These are phyloP conservation scores for Troglohyphantes excavatus DNA, from an alignment of 2,888 invertebrate species.

Conservation along the genomic window DNA sequence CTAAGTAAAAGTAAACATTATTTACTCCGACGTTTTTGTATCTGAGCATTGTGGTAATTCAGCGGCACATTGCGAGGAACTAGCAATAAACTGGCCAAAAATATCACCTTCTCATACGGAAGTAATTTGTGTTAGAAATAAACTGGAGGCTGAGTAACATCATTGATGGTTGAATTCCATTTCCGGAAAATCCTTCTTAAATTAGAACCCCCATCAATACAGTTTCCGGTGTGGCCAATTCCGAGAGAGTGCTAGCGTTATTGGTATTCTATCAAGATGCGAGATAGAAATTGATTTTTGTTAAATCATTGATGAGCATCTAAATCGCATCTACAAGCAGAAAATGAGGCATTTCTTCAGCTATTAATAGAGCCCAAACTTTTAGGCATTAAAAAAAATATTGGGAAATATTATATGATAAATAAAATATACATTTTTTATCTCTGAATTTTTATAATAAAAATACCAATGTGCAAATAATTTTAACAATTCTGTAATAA, in stretches of 20 bases:
- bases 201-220: background rate
- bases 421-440: too few species aligned
- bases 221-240: background rate
- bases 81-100: background rate
- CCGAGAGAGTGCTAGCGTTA: background rate
- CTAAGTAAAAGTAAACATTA: too few species aligned
- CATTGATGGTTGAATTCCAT: background rate
- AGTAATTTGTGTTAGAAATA: constrained; percentile 1
- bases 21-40: too few species aligned
- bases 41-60: too few species aligned
- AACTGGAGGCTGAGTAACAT: background rate
- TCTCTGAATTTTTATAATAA: too few species aligned
- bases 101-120: background rate
- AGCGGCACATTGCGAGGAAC: background rate
- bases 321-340: background rate
- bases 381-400: too few species aligned
- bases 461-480: too few species aligned
- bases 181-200: background rate
- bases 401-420: too few species aligned
- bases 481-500: too few species aligned
- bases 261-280: background rate
- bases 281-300: constrained; percentile 26
- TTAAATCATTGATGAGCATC: background rate
- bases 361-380: too few species aligned
- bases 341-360: too few species aligned